Conservation (phyloP, 2,113 vertebrate genomes). For the Notarius lentiginosus region DNA sequence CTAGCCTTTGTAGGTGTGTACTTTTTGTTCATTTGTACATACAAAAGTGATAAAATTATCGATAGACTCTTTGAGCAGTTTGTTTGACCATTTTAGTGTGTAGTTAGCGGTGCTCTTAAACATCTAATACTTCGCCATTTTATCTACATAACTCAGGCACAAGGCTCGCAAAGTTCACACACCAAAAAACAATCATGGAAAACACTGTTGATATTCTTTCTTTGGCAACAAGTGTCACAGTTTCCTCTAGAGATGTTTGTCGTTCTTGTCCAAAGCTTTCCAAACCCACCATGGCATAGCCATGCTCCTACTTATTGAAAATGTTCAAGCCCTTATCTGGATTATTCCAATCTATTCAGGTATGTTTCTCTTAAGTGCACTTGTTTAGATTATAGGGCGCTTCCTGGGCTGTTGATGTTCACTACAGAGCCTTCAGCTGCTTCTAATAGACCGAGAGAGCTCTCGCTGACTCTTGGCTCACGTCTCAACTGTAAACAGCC, state of each 20-base stretch:
- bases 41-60: not conserved
- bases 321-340: not conserved
- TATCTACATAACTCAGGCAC: not conserved
- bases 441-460: slow-evolving; percentile 3
- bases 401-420: not conserved
- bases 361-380: slow-evolving; percentile 13
- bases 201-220: not conserved
- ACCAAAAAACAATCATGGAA: too few relatives aligned
- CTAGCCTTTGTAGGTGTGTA: not conserved
- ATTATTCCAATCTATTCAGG: not conserved
- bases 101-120: not conserved
- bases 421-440: slow-evolving; percentile 10
- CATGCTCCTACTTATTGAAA: not conserved
- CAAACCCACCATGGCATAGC: not conserved
- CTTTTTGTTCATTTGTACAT: not conserved
- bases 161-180: not conserved
- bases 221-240: not conserved
- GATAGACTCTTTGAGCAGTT: not conserved
- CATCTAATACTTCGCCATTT: not conserved
- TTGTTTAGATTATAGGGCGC: slow-evolving; percentile 33
- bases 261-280: not conserved
- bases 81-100: not conserved
- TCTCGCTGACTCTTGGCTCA: not conserved
- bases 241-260: not conserved
- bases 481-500: slow-evolving; percentile 14